Conservation (phyloP, 2,113 vertebrate genomes). For the Leucoraja erinaceus region DNA sequence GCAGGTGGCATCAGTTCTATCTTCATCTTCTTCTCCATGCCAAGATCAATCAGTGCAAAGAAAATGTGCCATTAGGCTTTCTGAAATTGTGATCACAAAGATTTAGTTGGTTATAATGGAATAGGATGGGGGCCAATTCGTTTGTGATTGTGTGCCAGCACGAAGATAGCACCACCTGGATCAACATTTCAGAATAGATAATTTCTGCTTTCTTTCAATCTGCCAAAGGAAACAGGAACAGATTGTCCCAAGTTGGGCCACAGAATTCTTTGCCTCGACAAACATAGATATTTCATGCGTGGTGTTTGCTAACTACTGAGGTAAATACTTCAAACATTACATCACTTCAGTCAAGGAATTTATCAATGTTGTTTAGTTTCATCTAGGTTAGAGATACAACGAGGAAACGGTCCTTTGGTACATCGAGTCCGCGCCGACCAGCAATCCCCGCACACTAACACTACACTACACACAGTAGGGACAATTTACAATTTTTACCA, state of each 20-base stretch:
- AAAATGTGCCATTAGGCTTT: neutral
- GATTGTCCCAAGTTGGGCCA: neutral
- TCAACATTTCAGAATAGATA: neutral
- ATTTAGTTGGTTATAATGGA: neutral
- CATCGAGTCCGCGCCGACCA: too few relatives aligned
- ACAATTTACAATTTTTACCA: too few relatives aligned
- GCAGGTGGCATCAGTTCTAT: constrained; percentile 51
- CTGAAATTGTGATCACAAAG: neutral
- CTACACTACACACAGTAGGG: too few relatives aligned
- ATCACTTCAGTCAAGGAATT: neutral
- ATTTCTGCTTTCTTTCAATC: neutral
- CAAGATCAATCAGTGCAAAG: constrained; percentile 11
- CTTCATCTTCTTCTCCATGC: constrained; percentile 45
- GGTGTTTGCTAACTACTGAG: neutral
- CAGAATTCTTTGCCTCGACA: neutral
- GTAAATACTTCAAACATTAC: neutral
- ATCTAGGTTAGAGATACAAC: too few relatives aligned
- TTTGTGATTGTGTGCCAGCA: neutral
- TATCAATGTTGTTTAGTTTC: neutral
- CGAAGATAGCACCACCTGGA: neutral
- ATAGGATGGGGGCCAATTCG: constrained; percentile 11
- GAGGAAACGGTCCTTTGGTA: too few relatives aligned
- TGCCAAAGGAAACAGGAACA: neutral
- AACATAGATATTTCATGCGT: neutral
- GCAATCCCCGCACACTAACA: too few relatives aligned